These are phyloP conservation scores for Chromis chromis DNA, from an alignment of 2,797 vertebrate genomes.

Conservation along the genomic window DNA sequence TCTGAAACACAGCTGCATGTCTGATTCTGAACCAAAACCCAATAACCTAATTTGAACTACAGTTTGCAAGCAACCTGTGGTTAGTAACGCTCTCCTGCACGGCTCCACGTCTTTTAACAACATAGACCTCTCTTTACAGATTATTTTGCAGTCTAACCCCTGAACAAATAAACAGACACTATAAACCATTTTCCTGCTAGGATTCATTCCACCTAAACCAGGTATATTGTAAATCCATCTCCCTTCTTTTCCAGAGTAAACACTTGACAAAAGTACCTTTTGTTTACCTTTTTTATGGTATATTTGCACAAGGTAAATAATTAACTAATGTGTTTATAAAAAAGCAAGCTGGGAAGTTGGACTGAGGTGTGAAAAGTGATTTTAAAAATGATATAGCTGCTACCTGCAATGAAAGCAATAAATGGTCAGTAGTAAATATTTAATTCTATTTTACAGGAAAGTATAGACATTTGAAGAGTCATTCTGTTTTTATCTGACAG, in stretches of 20 bases:
- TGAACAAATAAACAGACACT: background rate
- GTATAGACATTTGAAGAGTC: background rate
- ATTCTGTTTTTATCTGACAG: background rate
- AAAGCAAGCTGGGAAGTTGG: conserved; percentile 17
- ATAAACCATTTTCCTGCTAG: background rate
- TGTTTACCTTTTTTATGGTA: background rate
- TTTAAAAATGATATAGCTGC: background rate
- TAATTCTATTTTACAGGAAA: background rate
- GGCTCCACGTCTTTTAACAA: background rate
- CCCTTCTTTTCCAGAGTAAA: background rate
- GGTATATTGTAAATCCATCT: background rate
- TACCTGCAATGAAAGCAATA: background rate
- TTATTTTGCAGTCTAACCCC: background rate
- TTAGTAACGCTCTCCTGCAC: background rate
- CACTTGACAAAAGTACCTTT: background rate
- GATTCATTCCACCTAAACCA: background rate
- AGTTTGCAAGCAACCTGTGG: background rate
- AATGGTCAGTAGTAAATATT: background rate
- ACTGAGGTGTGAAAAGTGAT: conserved; percentile 7
- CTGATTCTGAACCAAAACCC: background rate
- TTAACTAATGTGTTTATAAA: background rate
- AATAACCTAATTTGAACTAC: background rate
- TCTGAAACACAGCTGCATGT: conserved; percentile 1
- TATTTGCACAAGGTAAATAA: background rate
- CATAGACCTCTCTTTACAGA: background rate